Conservation (phyloP, 2,888 invertebrate species). For the Lampropteryx suffumata region DNA sequence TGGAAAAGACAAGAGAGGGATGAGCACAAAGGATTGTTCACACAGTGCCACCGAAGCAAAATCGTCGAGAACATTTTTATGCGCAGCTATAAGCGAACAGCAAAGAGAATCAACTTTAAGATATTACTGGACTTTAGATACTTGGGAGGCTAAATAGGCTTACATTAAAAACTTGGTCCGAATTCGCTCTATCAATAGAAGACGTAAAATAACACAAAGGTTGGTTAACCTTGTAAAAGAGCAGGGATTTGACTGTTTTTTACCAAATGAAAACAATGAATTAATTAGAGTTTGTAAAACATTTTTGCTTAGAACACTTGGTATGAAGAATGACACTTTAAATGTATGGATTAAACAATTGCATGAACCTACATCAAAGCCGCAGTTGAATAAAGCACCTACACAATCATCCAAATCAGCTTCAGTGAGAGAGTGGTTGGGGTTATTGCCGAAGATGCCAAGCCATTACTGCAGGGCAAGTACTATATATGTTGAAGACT, state of each 20-base stretch:
- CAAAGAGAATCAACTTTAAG: no score
- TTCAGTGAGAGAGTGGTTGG: no score
- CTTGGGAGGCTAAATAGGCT: background rate
- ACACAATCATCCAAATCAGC: background rate
- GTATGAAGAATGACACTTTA: background rate
- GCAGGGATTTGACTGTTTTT: background rate
- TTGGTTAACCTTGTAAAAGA: background rate
- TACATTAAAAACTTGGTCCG: slow-evolving; percentile 1
- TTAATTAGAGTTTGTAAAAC: background rate
- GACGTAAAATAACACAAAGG: slow-evolving; percentile 3
- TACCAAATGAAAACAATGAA: background rate
- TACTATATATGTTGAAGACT: no score
- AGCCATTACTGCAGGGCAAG: no score
- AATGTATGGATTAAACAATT: no score
- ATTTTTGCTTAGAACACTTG: slow-evolving; percentile 2
- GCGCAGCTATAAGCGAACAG: no score
- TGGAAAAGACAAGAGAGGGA: slow-evolving; percentile 1
- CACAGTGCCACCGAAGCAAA: background rate
- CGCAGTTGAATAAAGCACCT: no score
- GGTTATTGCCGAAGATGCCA: no score
- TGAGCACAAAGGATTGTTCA: background rate
- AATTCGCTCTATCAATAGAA: background rate
- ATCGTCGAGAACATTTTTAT: no score
- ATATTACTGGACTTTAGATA: background rate
- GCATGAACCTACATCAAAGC: no score